Evolutionary conservation across 2,888 invertebrate genomes (phyloP).

Genomic region (Atrina japonica): DNA sequence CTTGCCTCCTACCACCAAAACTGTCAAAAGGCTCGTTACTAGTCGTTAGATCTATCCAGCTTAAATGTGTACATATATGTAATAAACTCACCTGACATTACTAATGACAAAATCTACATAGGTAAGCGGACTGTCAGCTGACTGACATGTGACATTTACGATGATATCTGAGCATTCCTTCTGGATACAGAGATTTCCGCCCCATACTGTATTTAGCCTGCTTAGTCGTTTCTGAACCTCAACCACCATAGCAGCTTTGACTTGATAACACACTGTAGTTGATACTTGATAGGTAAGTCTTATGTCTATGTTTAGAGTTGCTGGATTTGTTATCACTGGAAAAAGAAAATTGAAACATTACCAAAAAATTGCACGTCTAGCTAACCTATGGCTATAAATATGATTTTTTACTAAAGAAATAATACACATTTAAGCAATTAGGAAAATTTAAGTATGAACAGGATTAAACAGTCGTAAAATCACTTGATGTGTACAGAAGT

Average conservation of each 20-base stretch:
- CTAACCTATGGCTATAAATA: too few relatives aligned
- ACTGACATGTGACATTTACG: conserved; percentile 18
- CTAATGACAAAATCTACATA: conserved; percentile 1
- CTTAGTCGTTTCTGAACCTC: conserved; percentile 2
- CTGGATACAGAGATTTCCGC: conserved; percentile 31
- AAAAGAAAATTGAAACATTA: too few relatives aligned
- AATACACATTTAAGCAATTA: too few relatives aligned
- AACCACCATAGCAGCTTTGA: background rate
- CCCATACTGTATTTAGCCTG: conserved; percentile 21
- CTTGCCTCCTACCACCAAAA: too few relatives aligned
- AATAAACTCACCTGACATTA: background rate
- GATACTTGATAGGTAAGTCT: conserved; percentile 20
- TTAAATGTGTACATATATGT: too few relatives aligned
- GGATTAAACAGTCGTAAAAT: too few relatives aligned
- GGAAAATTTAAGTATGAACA: too few relatives aligned
- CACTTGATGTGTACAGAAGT: too few relatives aligned
- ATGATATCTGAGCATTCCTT: conserved; percentile 43
- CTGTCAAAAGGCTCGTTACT: too few relatives aligned
- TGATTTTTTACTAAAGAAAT: too few relatives aligned
- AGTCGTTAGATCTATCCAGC: too few relatives aligned
- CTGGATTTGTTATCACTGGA: conserved; percentile 82
- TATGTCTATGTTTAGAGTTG: background rate
- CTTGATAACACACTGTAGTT: conserved; percentile 5
- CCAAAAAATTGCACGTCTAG: too few relatives aligned
- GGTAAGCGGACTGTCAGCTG: background rate